A percentile compares a stretch with the other conserved stretches of the same genome.
phyloP scores from a whole-genome alignment of 2,113 vertebrate species.

The Lathamus discolor region DNA sequence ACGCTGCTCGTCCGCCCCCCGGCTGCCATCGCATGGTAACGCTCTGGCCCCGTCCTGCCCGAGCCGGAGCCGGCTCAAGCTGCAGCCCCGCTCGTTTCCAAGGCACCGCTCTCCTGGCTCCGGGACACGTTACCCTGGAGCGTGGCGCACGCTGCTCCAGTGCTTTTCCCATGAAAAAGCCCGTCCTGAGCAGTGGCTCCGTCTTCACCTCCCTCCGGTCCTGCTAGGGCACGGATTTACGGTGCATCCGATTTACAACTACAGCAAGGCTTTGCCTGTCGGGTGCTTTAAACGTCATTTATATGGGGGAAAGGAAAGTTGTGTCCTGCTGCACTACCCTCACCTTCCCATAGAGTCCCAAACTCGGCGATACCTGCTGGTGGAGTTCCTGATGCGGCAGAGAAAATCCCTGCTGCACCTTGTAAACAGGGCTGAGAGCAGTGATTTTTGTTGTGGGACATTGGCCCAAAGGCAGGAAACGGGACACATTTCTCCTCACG shows the following conservation, averaged over 20 bases:
- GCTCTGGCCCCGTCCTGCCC: neutral
- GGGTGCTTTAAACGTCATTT: neutral
- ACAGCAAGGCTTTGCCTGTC: neutral
- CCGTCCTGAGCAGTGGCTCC: neutral
- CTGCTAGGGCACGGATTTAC: neutral
- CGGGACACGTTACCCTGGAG: neutral
- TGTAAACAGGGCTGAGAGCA: neutral
- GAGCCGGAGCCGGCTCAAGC: neutral
- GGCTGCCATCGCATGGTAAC: neutral
- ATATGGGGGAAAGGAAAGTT: neutral
- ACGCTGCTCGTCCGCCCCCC: neutral
- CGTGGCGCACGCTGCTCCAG: neutral
- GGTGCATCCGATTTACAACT: neutral
- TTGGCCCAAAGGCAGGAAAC: neutral
- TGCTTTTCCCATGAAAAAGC: neutral
- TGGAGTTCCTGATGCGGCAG: neutral
- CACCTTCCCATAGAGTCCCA: neutral
- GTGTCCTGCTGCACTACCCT: neutral
- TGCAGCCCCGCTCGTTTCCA: neutral
- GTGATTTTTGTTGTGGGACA: accelerated
- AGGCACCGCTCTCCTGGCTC: neutral
- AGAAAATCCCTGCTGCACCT: neutral
- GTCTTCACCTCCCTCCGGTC: neutral
- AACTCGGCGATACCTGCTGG: neutral
- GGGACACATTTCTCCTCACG: neutral